Evolutionary conservation across 1,140 invertebrate genomes (phyloP), one percentile per base, ranked within the genome.

Genomic region (Aphaenogaster ashmeadi): DNA sequence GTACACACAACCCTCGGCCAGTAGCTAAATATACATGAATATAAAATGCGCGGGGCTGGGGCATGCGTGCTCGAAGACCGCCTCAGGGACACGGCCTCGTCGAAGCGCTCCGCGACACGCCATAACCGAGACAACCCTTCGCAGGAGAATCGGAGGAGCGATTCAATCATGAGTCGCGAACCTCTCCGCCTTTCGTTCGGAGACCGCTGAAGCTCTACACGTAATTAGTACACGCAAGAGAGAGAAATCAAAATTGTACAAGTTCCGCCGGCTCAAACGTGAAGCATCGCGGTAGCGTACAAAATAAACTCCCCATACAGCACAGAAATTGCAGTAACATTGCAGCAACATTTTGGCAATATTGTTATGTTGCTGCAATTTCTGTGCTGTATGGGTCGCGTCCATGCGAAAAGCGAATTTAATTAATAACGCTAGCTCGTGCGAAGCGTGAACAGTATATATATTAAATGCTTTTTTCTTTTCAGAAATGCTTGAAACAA

Each of bases 21-120:
- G n/a, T 21, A 36, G 80, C 80, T 84, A 84, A 84, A 84, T 84
- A 84, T 84, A 84, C 58, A 84, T 75, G 80, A 84, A 84, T 84
- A 84, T 74, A 84, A 84, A 75, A 84, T 84, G 69, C 33, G n/a
- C 64, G 54, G 41, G 18, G 7, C 27, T 27, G 54, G 80, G 62
- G 80, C 69, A 75, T 84, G 69, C 80, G 80, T 60, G 41, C 69
- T 72, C 41, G 54, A 27, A 1, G 54, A 6, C 54, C 11, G n/a
- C 41, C 8, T 84, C 54, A 84, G 69, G 69, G 80, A 84, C 80
- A 84, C 41, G 69, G 54, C 56, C 54, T 72, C 67, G 52, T 60
- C 66, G 15, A 38, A 75, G n/a, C 54, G 11, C 41, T 62, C 18
- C 18, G 21, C n/a, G 13, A 58, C 50, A 56, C 21, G 52, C n/a